Base-by-base conservation (phyloP, 2,797 vertebrate species). In the Clarias laeviceps region DNA sequence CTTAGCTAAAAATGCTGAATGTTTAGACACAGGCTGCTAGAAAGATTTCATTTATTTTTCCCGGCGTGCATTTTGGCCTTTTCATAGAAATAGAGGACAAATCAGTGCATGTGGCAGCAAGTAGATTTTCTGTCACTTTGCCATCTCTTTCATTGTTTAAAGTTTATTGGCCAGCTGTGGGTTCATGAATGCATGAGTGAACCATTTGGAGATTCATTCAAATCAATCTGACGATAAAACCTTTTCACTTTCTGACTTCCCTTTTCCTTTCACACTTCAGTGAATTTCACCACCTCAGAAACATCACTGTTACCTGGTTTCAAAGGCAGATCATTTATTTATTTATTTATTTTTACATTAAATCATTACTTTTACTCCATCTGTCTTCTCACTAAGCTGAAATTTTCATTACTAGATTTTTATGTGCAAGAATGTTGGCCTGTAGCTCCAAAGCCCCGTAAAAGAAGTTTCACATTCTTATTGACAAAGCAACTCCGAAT, bases 141-240 rank as follows among this genome's bases (percentile, higher is more conserved):
- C 73, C 83, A 83, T 81, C 54, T 72, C 62, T 86, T 57, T 84
- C 69, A 85, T 72, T 85, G 83, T 84, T 90, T 85, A 83, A n/a
- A 77, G 78, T 88, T 88, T 90, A 89, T 84, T 84, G 80, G 59
- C 82, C 86, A 90, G 89, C 88, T 89, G 82, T 80, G 86, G 76
- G 20, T 88, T 84, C 77, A 85, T 74, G 85, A 88, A 83, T 84
- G 62, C 83, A 86, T 82, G 64, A 86, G 82, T 54, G 70, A 65
- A 32, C 40, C 82, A 86, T 88, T 85, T 45, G 84, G 76, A 80
- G 78, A 78, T 82, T 69, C 88, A 69, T 70, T 70, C 64, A 70
- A 77, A 89, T 87, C 15, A 86, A 88, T 78, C 66, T 59, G 45
- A 85, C 69, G 61, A 65, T 86, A 84, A 86, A 85, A 54, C 37